Evolutionary conservation across 2,797 vertebrate species (phyloP).

Genomic region (Danio choprae): DNA sequence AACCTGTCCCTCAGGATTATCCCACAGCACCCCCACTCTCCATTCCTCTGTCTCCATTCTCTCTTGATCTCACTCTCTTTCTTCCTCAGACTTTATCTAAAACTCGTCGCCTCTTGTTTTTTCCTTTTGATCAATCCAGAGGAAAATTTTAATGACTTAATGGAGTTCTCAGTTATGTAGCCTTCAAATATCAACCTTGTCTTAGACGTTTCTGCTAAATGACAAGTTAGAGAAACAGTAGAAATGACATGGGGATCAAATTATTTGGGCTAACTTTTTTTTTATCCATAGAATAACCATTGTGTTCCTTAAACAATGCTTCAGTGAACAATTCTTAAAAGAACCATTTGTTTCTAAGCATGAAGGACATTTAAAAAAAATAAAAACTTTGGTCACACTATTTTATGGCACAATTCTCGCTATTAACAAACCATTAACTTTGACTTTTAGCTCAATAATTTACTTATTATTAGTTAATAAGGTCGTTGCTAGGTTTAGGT

Average conservation of each 20-base stretch:
- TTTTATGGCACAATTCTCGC: too few relatives aligned
- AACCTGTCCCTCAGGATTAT: conserved; percentile 60
- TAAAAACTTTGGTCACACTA: too few relatives aligned
- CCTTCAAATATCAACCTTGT: conserved; percentile 13
- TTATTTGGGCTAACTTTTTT: neutral
- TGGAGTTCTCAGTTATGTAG: conserved; percentile 5
- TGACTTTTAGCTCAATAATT: too few relatives aligned
- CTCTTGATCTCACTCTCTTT: conserved; percentile 8
- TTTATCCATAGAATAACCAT: neutral
- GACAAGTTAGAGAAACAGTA: neutral
- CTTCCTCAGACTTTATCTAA: conserved; percentile 36
- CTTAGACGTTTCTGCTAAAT: conserved; percentile 5
- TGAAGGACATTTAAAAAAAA: too few relatives aligned
- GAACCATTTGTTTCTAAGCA: too few relatives aligned
- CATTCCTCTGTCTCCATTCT: conserved; percentile 39
- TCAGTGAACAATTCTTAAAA: too few relatives aligned
- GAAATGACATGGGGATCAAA: neutral
- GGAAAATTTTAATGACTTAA: conserved; percentile 25
- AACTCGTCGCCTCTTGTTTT: conserved; percentile 31
- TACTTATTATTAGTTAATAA: too few relatives aligned
- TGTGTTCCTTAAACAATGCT: too few relatives aligned
- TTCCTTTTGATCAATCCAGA: conserved; percentile 28
- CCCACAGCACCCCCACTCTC: conserved; percentile 42
- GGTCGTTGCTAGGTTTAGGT: too few relatives aligned
- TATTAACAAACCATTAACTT: too few relatives aligned